phyloP scores from a whole-genome alignment of 2,113 vertebrate species.

The Pyxicephalus adspersus region DNA sequence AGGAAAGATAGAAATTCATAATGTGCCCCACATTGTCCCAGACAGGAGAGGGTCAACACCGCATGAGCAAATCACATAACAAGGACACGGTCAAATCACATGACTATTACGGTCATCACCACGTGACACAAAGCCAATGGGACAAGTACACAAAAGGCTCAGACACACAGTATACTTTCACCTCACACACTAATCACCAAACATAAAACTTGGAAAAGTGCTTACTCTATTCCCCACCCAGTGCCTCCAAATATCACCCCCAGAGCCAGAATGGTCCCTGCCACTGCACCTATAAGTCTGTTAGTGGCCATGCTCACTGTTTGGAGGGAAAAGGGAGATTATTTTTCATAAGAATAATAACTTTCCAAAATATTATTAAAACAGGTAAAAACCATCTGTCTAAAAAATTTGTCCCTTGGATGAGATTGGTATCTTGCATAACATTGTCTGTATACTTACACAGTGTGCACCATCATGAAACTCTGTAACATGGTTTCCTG shows the following conservation, averaged over 20 bases:
- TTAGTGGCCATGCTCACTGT: conserved; percentile 99
- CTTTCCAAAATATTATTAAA: conserved; percentile 36
- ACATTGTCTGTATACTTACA: too few species aligned
- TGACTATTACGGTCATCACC: conserved; percentile 84
- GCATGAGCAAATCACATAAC: conserved; percentile 89
- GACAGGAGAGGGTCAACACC: conserved; percentile 93
- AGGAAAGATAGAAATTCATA: conserved; percentile 38
- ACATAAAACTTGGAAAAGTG: conserved; percentile 89
- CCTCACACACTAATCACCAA: conserved; percentile 88
- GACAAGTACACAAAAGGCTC: conserved; percentile 80
- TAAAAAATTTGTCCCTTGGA: background rate
- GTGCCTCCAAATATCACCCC: conserved; percentile 99
- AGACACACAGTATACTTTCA: conserved; percentile 66
- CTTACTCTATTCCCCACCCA: conserved; percentile 99
- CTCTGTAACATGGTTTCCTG: too few species aligned
- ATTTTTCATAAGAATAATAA: conserved; percentile 65
- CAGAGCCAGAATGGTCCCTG: conserved; percentile 99
- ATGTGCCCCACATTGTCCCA: conserved; percentile 95
- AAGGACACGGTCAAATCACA: conserved; percentile 88
- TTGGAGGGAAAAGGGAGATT: conserved; percentile 91
- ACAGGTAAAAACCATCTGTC: background rate
- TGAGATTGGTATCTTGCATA: too few species aligned
- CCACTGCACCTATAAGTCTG: conserved; percentile 99
- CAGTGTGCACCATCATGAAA: too few species aligned
- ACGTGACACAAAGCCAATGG: conserved; percentile 84